Base-by-base conservation (phyloP, 1,140 invertebrate species). In the Neodiprion virginianus region DNA sequence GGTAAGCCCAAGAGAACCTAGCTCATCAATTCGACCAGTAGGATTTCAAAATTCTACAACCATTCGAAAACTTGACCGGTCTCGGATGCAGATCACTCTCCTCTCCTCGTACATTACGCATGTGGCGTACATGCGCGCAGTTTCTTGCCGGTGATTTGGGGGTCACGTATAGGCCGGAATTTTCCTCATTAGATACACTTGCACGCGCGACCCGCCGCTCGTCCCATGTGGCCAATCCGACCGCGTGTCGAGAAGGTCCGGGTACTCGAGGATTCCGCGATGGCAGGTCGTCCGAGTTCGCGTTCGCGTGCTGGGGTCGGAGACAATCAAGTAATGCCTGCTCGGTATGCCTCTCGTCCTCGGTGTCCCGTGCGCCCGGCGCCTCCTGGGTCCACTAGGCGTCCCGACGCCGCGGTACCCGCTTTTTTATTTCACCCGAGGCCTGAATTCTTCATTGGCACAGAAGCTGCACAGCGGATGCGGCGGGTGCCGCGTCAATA, bases 291-390 rank as follows among this genome's bases (percentile, higher is more conserved):
- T 40, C 28, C 28, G 28, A 40, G 28, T 12, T 11, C 8, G 53
- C 53, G 53, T 61, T 12, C 53, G 53, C 53, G 53, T 61, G 53
- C 53, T 17, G 53, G 53, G n/a, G 53, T 76, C 75, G 75, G 79
- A 85, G 84, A 88, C 86, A 87, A 87, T 88, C 86, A 86, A 84
- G 86, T 88, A 88, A 88, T 88, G 85, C 85, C 86, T 88, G 82
- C 79, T 87, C 87, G 82, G 87, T 87, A 88, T 88, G 86, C 85
- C 78, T 72, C 79, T 76, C 80, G 76, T 78, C 78, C 28, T 70
- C 75, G 74, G 78, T n/a, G 53, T 61, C 53, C 53, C 53, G 53
- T 11, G n/a, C 53, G 79, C 61, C 73, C 78, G 76, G 75, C 77
- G 79, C 82, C 84, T 84, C 85, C 77, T 71, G 85, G 82, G 86